Percentiles rank a stretch among this genome's conserved stretches.
Conservation (phyloP, 2,888 invertebrate genomes). For the Nemotelus pantherinus region DNA sequence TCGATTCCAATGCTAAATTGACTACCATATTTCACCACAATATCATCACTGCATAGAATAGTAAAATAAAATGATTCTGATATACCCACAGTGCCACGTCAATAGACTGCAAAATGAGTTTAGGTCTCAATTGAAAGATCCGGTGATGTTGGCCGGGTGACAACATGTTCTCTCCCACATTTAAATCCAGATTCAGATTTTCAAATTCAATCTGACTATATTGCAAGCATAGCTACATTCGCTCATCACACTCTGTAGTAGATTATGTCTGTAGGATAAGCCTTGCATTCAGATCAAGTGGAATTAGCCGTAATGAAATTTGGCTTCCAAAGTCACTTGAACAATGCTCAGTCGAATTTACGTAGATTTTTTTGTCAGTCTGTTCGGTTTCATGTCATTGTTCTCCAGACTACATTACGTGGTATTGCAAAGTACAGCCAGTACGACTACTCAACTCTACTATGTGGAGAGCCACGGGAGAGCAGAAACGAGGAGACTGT, state of each 20-base stretch:
- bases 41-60: too few relatives aligned
- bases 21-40: too few relatives aligned
- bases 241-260: too few relatives aligned
- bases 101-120: slow-evolving; percentile 46
- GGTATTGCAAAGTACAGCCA: background rate
- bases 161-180: slow-evolving; percentile 41
- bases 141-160: slow-evolving; percentile 46
- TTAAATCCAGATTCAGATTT: slow-evolving; percentile 33
- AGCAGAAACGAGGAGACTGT: slow-evolving; percentile 48
- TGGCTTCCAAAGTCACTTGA: slow-evolving; percentile 41
- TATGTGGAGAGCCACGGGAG: slow-evolving; percentile 2
- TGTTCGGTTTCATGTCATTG: slow-evolving; percentile 30
- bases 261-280: slow-evolving; percentile 5
- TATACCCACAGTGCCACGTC: slow-evolving; percentile 41
- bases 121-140: slow-evolving; percentile 51
- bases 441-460: background rate
- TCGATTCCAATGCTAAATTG: too few relatives aligned
- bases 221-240: too few relatives aligned
- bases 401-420: slow-evolving; percentile 9
- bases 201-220: slow-evolving; percentile 23
- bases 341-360: slow-evolving; percentile 27
- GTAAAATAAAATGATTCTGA: background rate
- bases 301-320: slow-evolving; percentile 50
- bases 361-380: background rate
- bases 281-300: slow-evolving; percentile 46